These are phyloP conservation scores for Sinocyclocheilus grahami DNA, from an alignment of 2,113 vertebrate species.

Conservation along the genomic window DNA sequence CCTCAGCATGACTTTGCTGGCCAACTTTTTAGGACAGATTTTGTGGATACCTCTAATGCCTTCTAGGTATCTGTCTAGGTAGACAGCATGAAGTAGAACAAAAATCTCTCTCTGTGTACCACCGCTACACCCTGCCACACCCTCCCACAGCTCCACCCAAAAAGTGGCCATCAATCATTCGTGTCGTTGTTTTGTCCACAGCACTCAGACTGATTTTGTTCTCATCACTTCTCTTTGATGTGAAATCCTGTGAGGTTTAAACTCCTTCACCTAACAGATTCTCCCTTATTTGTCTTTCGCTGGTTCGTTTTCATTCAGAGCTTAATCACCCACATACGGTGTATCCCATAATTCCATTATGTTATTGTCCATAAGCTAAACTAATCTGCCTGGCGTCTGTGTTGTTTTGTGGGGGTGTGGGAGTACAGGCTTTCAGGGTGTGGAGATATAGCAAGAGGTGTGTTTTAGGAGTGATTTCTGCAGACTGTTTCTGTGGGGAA, in stretches of 20 bases:
- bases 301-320: background rate
- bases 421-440: constrained; percentile 1
- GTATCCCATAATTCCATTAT: constrained; percentile 5
- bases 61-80: background rate
- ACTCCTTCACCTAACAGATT: constrained; percentile 13
- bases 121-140: background rate
- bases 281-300: constrained; percentile 15
- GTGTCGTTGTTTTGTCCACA: background rate
- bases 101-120: background rate
- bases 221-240: constrained; percentile 30
- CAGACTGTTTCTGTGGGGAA: background rate
- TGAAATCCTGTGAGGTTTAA: constrained; percentile 10
- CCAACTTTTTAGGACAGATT: too few relatives aligned
- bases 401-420: constrained; percentile 9
- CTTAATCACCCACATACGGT: background rate
- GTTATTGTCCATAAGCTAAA: constrained; percentile 28
- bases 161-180: background rate
- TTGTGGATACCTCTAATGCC: background rate
- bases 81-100: too few relatives aligned
- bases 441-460: background rate
- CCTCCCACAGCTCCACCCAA: constrained; percentile 28
- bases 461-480: constrained; percentile 1
- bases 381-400: constrained; percentile 36
- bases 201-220: constrained; percentile 9
- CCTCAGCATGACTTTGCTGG: background rate